A percentile compares a stretch with the other conserved stretches of the same genome.
Evolutionary conservation across 1,140 invertebrate genomes (phyloP).

Genomic region (Zaprionus vittiger): DNA sequence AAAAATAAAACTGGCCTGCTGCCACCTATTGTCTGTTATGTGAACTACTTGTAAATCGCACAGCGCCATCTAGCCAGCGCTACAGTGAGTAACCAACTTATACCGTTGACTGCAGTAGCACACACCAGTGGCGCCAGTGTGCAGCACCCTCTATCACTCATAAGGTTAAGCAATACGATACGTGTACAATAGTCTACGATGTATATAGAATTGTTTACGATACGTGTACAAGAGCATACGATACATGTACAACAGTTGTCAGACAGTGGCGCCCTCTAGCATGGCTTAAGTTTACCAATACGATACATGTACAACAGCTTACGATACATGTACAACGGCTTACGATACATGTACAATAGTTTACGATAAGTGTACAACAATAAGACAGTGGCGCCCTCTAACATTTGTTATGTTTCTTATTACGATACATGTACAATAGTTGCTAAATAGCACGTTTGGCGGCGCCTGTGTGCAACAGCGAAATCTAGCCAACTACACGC

Average conservation of each 20-base stretch:
- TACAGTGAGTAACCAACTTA: not conserved
- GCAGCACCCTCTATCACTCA: slow-evolving; percentile 7
- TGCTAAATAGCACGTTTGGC: not conserved
- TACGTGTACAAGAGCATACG: no score
- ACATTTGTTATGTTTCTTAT: not conserved
- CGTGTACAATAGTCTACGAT: not conserved
- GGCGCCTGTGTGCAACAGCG: not conserved
- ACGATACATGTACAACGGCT: no score
- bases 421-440: not conserved
- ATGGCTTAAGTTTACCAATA: no score
- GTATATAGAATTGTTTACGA: no score
- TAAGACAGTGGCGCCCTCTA: not conserved
- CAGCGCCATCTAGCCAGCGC: not conserved
- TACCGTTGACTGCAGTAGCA: not conserved
- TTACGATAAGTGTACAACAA: no score
- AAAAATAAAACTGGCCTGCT: no score
- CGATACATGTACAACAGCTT: no score
- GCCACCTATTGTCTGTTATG: not conserved
- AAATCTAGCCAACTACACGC: not conserved
- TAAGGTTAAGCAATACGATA: no score
- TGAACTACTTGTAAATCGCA: not conserved
- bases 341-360: no score
- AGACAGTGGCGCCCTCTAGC: no score
- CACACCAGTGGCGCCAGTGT: not conserved
- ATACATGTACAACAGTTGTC: no score